Conservation (phyloP, 2,888 invertebrate genomes). For the Caenorhabditis drosophilae region DNA sequence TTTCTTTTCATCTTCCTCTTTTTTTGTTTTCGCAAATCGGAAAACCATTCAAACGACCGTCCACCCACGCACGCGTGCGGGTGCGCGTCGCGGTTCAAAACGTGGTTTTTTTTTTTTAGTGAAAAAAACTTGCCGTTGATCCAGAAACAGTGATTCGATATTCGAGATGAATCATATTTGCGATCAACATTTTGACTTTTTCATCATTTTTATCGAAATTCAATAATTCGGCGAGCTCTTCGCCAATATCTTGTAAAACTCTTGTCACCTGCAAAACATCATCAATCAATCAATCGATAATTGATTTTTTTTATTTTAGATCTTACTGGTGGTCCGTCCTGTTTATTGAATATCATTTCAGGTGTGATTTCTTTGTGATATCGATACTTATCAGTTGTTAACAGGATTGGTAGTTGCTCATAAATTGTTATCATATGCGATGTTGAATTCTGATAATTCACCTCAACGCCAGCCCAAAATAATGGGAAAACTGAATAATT, state of each 20-base stretch:
- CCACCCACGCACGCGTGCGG: no score
- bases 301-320: neutral
- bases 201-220: conserved; percentile 24
- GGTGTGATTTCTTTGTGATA: conserved; percentile 30
- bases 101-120: neutral
- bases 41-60: no score
- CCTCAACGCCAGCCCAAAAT: conserved; percentile 49
- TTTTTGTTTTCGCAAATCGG: conserved; percentile 37
- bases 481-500: conserved; percentile 47
- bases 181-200: conserved; percentile 34
- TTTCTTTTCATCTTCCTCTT: neutral
- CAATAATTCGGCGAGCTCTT: conserved; percentile 36
- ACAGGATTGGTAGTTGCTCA: conserved; percentile 43
- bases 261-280: conserved; percentile 4
- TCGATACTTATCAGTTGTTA: conserved; percentile 27
- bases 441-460: conserved; percentile 39
- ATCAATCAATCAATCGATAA: neutral
- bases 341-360: conserved; percentile 30
- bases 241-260: conserved; percentile 34
- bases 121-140: conserved; percentile 21
- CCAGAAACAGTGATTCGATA: conserved; percentile 42
- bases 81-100: no score
- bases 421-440: conserved; percentile 47
- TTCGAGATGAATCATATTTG: conserved; percentile 47
- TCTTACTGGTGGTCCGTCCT: conserved; percentile 18